Evolutionary conservation across 64 coral and sea anemone species (phyloP).

Genomic region (Platygyra sinensis): DNA sequence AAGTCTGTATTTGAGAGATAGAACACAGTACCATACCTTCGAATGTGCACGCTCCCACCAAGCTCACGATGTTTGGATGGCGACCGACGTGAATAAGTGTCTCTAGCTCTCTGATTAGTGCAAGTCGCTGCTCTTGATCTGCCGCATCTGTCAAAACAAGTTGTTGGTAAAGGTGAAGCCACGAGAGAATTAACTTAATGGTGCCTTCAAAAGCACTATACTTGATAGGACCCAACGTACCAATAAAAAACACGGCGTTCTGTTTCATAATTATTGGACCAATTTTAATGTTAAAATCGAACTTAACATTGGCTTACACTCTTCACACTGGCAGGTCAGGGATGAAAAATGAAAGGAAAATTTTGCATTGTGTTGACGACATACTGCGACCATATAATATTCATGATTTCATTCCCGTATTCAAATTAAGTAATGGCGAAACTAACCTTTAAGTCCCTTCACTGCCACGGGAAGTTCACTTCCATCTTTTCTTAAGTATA

Average conservation of each 20-base stretch:
- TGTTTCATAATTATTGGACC: too few species aligned
- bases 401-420: too few species aligned
- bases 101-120: conserved; percentile 62
- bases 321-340: background rate
- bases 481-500: conserved; percentile 66
- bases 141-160: conserved; percentile 33
- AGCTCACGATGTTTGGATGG: conserved; percentile 67
- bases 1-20: too few species aligned
- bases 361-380: too few species aligned
- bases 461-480: conserved; percentile 74
- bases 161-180: background rate
- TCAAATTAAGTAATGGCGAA: too few species aligned
- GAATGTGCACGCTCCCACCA: conserved; percentile 78
- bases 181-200: background rate
- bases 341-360: too few species aligned
- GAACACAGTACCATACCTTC: conserved; percentile 45
- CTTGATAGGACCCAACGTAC: too few species aligned
- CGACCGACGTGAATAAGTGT: conserved; percentile 69
- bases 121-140: conserved; percentile 14
- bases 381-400: too few species aligned
- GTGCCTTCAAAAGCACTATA: too few species aligned
- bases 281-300: too few species aligned
- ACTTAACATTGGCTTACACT: too few species aligned
- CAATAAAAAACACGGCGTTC: too few species aligned
- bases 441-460: conserved; percentile 67